Evolutionary conservation across 2,113 vertebrate genomes (phyloP), one percentile per base, ranked within the genome.

Genomic region (Mungos mungo): DNA sequence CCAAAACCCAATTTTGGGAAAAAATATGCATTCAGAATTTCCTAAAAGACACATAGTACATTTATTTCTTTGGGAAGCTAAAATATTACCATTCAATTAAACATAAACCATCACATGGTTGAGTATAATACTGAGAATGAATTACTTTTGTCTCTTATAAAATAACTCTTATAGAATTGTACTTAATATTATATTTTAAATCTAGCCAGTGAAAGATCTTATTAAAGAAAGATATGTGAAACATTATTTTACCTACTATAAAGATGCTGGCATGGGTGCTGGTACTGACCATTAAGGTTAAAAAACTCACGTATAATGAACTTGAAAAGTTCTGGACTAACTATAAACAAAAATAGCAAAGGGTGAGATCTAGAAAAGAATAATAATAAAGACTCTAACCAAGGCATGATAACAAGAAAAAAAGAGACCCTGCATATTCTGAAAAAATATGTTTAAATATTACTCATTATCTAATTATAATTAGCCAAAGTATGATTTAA

Each of bases 81-180:
- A 91, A 92, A 65, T 80, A 80, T 85, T 85, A 88, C 27, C 50
- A 77, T 54, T 41, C 47, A 83, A 76, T 63, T 95, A 81, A 90
- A 60, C 15, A 84, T 21, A 88, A 88, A 38, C 14, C 41, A 89
- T 31, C 71, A 81, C 66, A 31, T 25, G 27, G 47, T 11, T 68
- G 31, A 88, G 52, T 68, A 47, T 0, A 57, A 4, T n/a, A 63
- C 4, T 66, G 27, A 50, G n/a, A 65, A 4, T 63, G 10, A 81
- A 87, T 76, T 76, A 91, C 60, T 68, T 50, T 88, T 38, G 47
- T 74, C 18, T 92, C 77, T 84, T 52, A 87, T 2, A 77, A 38
- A 95, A 63, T 29, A 38, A 88, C 19, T n/a, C 87, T 57, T 90
- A 31, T 66, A 68, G 52, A 50, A 90, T 27, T 92, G 35, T 35